Evolutionary conservation across 2,113 vertebrate genomes (phyloP), one percentile per base, ranked within the genome.

Genomic region (Petrocephalus microphthalmus): DNA sequence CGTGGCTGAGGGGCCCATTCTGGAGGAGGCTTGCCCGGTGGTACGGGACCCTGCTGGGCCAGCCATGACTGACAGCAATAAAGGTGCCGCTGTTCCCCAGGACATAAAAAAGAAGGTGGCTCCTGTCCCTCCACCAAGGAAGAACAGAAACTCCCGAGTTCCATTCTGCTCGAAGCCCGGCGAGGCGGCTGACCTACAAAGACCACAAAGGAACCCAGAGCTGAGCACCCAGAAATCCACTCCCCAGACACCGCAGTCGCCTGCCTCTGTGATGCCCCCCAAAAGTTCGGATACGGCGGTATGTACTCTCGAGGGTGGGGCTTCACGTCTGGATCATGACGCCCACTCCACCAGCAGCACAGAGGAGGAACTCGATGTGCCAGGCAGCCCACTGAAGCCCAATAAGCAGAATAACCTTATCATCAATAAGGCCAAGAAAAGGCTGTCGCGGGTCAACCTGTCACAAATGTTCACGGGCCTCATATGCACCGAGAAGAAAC

Each of bases 271-370:
- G 0, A 92, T 93, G 88, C 84, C 22, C 25, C 90, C 92, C 82
- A 94, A 93, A 90, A 91, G 91, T 47, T 93, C 93, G 0, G 94
- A 94, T 88, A 95, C 96, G 52, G 98, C 98, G 0, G 93, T 98
- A 86, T 96, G 96, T 88, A 94, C 95, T 0, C 92, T 94, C 0
- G 93, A 95, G 1, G 94, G 96, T 57, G 95, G 92, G 0, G 4
- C 92, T 0, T 7, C 92, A 0, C 91, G 86, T 0, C 91, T 94
- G 0, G 97, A 99, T 87, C 95, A 93, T 0, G 98, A 99, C 90
- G 98, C 98, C 25, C 96, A 96, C 91, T 98, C 98, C 0, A 97
- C 96, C 90, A 99, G 98, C 93, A 98, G 97, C 93, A 96, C 97
- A 0, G 98, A 99, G 89, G 98, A 99, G 90, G 97, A 98, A 37